Base-by-base conservation (phyloP, 2,888 invertebrate species). In the Patella ulyssiponensis region DNA sequence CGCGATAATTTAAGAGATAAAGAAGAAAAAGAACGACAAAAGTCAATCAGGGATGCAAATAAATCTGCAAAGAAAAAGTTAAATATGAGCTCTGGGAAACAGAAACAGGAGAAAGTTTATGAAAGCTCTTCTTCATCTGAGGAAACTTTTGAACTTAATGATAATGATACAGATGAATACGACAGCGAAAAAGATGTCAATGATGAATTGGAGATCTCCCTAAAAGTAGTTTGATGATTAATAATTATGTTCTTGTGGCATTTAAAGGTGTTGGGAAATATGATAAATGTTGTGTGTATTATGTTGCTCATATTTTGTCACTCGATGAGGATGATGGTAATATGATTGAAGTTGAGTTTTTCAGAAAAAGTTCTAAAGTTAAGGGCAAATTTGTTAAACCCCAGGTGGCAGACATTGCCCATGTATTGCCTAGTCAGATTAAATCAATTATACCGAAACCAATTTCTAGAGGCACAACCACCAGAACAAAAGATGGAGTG, bases 321-420 rank as follows among this genome's bases (percentile, higher is more conserved):
- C 20, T 15, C 20, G 44, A 52, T n/a, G 52, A 73, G 52, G 73
- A 73, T 17, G 52, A 52, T 73, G 73, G 52, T 12, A 20, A 53
- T 4, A 51, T 44, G 44, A 51, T 71, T 51, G 73, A 73, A 33
- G 51, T 33, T 53, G 44, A 51, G 7, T 73, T 73, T 53, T 53
- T 52, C 17, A 73, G 73, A 73, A 73, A 73, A 53, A 73, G 73
- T 73, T 52, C 44, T 5, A 73, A 73, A 73, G 53, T 73, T 12
- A 20, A 44, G 9, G 52, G 52, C 0, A 73, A 73, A 73, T 53
- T 73, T 73, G 52, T 52, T 51, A 51, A 73, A 52, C 73, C 73
- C n/a, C 15, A 73, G 5, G 73, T 73, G 15, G 52, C 20, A 52
- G 73, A 73, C 53, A 52, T 52, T 52, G 51, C 12, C 17, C 20